Percentiles rank a stretch among this genome's conserved stretches.
Evolutionary conservation across 35 echinoderm and acorn worm genomes (phyloP).

Genomic region (Strongylocentrotus purpuratus): DNA sequence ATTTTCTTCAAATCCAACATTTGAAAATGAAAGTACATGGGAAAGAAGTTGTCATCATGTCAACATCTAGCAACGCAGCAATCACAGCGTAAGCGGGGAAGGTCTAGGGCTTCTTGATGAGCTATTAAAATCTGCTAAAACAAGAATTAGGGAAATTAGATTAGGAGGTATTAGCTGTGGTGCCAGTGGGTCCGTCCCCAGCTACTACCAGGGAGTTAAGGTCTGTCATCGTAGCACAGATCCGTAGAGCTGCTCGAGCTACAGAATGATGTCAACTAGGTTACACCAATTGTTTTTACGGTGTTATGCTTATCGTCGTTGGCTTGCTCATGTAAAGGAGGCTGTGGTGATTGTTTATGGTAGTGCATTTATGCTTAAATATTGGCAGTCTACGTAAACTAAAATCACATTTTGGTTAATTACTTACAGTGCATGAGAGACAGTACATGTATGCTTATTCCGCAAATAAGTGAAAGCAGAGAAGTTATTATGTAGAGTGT

Average conservation of each 20-base stretch:
- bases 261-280: background rate
- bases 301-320: background rate
- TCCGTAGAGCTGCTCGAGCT: background rate
- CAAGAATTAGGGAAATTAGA: slow-evolving; percentile 18
- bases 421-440: too few relatives aligned
- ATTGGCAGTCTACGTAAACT: too few relatives aligned
- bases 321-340: background rate
- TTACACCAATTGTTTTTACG: background rate
- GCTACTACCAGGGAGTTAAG: background rate
- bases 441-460: too few relatives aligned
- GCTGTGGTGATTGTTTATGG: background rate
- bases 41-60: too few relatives aligned
- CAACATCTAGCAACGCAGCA: too few relatives aligned
- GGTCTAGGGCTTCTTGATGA: background rate
- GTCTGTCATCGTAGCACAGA: background rate
- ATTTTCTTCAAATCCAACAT: too few relatives aligned
- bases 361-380: too few relatives aligned
- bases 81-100: too few relatives aligned
- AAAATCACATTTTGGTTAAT: too few relatives aligned
- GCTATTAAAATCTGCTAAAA: slow-evolving; percentile 13
- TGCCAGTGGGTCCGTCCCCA: slow-evolving; percentile 5
- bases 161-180: background rate
- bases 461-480: too few relatives aligned
- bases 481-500: too few relatives aligned
- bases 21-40: too few relatives aligned